Conservation (phyloP, 2,797 vertebrate species). For the Labroides dimidiatus region DNA sequence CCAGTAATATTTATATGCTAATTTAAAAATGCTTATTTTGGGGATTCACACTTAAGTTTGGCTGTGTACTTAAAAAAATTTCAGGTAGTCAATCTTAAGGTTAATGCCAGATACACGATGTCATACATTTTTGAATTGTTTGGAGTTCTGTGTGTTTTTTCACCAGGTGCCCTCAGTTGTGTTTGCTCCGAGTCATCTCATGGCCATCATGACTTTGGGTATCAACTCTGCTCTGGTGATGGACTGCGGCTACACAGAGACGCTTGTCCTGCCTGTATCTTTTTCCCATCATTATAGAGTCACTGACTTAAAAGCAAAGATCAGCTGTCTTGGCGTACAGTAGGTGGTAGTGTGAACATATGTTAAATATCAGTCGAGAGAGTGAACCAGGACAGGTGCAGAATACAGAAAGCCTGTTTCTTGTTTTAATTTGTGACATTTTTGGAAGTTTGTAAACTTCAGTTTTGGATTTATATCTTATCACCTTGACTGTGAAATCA, state of each 20-base stretch:
- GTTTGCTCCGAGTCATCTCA: conserved; percentile 95
- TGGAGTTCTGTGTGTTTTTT: conserved; percentile 12
- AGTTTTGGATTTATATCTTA: neutral
- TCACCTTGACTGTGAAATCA: conserved; percentile 79
- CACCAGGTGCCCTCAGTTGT: conserved; percentile 94
- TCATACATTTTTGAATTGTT: neutral
- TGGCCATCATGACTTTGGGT: conserved; percentile 97
- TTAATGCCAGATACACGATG: neutral
- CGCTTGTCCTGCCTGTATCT: conserved; percentile 96
- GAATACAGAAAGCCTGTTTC: neutral
- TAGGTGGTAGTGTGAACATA: neutral
- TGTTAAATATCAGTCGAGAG: too few species aligned
- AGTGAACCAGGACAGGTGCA: too few species aligned
- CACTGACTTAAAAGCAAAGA: neutral
- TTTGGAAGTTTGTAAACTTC: neutral
- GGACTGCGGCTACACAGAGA: conserved; percentile 96
- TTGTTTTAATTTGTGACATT: neutral
- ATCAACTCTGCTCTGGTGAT: conserved; percentile 97
- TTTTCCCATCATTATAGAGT: conserved; percentile 44
- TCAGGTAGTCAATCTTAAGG: neutral
- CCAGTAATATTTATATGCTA: too few species aligned
- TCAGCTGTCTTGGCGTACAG: neutral
- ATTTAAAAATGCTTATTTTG: neutral
- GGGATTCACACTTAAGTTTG: neutral
- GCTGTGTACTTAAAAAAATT: neutral